Percentiles rank a stretch among this genome's conserved stretches.
phyloP scores from a whole-genome alignment of 2,888 invertebrate genomes.

The Serripes groenlandicus region DNA sequence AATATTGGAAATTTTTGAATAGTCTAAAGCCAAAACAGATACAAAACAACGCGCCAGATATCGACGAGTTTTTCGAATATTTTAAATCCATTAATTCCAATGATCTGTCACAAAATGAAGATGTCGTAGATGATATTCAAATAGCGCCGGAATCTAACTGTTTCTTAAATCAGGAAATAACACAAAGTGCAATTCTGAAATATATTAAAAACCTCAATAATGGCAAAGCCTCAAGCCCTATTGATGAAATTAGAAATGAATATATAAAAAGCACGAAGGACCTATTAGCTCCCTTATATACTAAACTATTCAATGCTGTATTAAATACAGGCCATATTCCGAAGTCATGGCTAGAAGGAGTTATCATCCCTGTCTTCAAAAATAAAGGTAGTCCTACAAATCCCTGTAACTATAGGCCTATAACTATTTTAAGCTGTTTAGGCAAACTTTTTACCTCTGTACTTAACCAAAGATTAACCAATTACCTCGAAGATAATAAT shows the following conservation, averaged over 20 bases:
- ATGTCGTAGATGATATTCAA: not conserved
- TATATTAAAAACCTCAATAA: constrained; percentile 43
- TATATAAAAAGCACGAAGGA: constrained; percentile 38
- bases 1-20: constrained; percentile 37
- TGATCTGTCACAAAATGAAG: not conserved
- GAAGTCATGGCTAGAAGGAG: constrained; percentile 38
- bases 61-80: constrained; percentile 19
- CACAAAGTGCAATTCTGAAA: constrained; percentile 33
- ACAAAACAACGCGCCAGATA: not conserved
- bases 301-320: constrained; percentile 42
- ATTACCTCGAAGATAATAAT: constrained; percentile 29
- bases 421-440: constrained; percentile 49
- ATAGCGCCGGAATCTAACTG: not conserved
- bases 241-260: constrained; percentile 56
- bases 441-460: constrained; percentile 52
- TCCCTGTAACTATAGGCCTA: constrained; percentile 45
- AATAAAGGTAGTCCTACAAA: constrained; percentile 25
- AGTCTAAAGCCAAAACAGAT: constrained; percentile 17
- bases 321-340: constrained; percentile 39
- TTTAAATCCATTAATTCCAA: constrained; percentile 24
- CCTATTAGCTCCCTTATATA: constrained; percentile 28
- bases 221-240: constrained; percentile 28
- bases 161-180: constrained; percentile 26
- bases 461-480: constrained; percentile 39
- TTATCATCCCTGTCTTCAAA: constrained; percentile 47